Base-by-base conservation (phyloP, 1,140 invertebrate genomes). In the Lutraria rhynchaena region DNA sequence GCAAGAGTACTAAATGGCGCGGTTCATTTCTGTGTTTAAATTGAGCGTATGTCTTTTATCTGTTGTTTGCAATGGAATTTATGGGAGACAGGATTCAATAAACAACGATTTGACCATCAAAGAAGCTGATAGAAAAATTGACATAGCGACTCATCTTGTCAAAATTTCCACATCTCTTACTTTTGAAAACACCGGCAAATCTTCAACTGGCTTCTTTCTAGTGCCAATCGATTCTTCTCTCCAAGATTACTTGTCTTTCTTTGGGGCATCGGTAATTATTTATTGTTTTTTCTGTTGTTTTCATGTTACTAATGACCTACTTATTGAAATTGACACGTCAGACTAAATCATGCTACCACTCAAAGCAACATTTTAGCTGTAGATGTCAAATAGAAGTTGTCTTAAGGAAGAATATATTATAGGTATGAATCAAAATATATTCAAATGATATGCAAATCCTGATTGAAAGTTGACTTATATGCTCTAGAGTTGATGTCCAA, bases 91-190 rank as follows among this genome's bases (percentile, higher is more conserved):
- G 67, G 90, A 87, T 57, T 75, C 86, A 19, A 85, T 91, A 60
- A 89, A 89, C 69, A 81, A 57, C 3, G 88, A 88, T 84, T 67
- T 92, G 19, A 94, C 95, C 37, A 94, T 97, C 81, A 95, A 95
- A 89, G 97, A 96, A 94, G 95, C 97, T 17, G 97, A 98, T 61
- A 94, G 97, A 89, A 94, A 94, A 37, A 95, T 99, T 74, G 97
- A 99, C 93, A 93, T 98, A 65, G 94, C 96, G 3, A 95, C 96
- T 17, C 98, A 99, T 93, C 93, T 99, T 44, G 96, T 97, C 0
- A 98, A 97, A 93, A 95, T 97, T 31, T 94, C 93, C 17, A 94
- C 95, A 4, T 96, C 96, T 91, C 93, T 98, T 82, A 96, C 95
- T 69, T 90, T 98, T 74, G 96, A 98, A 93, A 98, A 98, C 91